These are phyloP conservation scores for Zaprionus inermis DNA, from an alignment of 1,140 invertebrate species.

Conservation along the genomic window DNA sequence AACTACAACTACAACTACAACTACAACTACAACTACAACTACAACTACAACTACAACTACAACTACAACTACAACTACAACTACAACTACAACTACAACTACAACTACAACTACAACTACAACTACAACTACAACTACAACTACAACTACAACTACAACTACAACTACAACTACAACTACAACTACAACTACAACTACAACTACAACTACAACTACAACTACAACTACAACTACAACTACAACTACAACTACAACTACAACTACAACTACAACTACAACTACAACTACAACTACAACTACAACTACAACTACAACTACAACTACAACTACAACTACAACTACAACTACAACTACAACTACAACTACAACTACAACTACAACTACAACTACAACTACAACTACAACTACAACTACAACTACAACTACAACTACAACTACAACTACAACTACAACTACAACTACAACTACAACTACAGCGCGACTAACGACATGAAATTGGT, in stretches of 20 bases:
- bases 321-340: neutral
- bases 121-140: too few relatives aligned
- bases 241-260: conserved; percentile 17
- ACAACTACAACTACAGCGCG: conserved; percentile 36
- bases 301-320: neutral
- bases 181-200: too few relatives aligned
- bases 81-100: neutral
- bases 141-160: too few relatives aligned
- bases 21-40: conserved; percentile 1
- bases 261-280: neutral
- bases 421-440: conserved; percentile 8
- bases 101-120: neutral
- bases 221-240: conserved; percentile 8
- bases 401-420: conserved; percentile 14
- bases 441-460: conserved; percentile 16
- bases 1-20: neutral
- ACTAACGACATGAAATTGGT: conserved; percentile 82
- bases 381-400: conserved; percentile 4
- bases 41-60: conserved; percentile 1
- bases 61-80: neutral
- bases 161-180: too few relatives aligned
- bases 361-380: conserved; percentile 1
- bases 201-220: neutral
- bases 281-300: neutral
- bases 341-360: conserved; percentile 2